A percentile compares a stretch with the other conserved stretches of the same genome.
Conservation (phyloP, 2,888 invertebrate species). For the Pelosia muscerda region DNA sequence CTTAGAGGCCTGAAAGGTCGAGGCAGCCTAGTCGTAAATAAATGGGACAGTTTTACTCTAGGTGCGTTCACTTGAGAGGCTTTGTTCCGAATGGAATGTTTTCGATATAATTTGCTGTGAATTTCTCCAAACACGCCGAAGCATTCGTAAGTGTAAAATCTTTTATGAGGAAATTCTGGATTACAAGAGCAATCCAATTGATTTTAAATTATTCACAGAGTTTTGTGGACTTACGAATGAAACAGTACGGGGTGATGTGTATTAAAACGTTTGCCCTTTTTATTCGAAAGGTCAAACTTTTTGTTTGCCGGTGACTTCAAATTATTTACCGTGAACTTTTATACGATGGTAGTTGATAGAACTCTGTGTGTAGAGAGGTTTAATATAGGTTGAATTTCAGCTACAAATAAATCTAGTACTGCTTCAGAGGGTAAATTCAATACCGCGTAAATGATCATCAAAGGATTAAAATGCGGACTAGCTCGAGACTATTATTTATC, state of each 20-base stretch:
- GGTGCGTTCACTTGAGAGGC: conserved; percentile 65
- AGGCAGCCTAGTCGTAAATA: conserved; percentile 69
- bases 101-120: conserved; percentile 52
- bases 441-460: conserved; percentile 38
- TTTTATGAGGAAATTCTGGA: conserved; percentile 49
- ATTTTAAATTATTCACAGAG: conserved; percentile 62
- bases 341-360: conserved; percentile 14
- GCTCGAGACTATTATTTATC: neutral
- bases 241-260: conserved; percentile 42
- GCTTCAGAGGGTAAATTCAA: conserved; percentile 20
- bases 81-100: conserved; percentile 66
- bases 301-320: conserved; percentile 33
- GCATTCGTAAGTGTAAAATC: conserved; percentile 44
- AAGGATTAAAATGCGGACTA: conserved; percentile 40
- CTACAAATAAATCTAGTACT: neutral
- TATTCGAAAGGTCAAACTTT: conserved; percentile 36
- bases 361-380: neutral
- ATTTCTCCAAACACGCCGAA: conserved; percentile 27
- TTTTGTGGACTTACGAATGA: conserved; percentile 54
- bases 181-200: conserved; percentile 57
- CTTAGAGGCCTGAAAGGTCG: conserved; percentile 59
- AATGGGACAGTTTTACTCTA: conserved; percentile 70
- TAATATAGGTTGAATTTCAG: neutral
- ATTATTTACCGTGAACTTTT: conserved; percentile 35
- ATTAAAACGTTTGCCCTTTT: conserved; percentile 42